Base-by-base conservation (phyloP, 2,113 vertebrate species). In the Anseranas semipalmata region DNA sequence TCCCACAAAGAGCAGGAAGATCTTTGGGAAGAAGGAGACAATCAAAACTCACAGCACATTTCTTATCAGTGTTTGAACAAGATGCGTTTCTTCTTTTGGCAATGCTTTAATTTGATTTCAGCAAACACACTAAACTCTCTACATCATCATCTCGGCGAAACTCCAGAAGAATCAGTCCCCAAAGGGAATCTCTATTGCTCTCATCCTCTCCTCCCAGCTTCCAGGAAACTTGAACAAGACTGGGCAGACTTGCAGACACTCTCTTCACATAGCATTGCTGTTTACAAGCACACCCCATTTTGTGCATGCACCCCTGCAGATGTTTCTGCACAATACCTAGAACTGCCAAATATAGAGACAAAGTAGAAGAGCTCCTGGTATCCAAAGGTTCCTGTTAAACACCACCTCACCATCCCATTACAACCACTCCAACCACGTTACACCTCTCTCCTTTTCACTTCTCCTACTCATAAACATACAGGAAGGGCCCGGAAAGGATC, bases 21-120 rank as follows among this genome's bases (percentile, higher is more conserved):
- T 78, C 43, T 84, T 85, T 27, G 25, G 73, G 77, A 92, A 93
- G 41, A 90, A 28, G 4, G 35, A 88, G 85, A 90, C 39, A 83
- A 93, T 77, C 53, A 85, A 46, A 81, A 97, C 28, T 90, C 60
- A 81, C 5, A 2, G 75, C 35, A 78, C 46, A 17, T 75, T 96
- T 89, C 84, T 95, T 96, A 96, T 85, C 87, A 85, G 62, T 79
- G 76, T 89, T 90, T 92, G 73, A 94, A 90, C 56, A 94, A 85
- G 52, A 72, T 5, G 8, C 28, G 39, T 76, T 95, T 87, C 82
- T 92, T 92, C 77, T 85, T 72, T 74, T 70, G 76, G 89, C 80
- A 93, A 25, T n/a, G n/a, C 62, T 85, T 94, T 71, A 84, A 65
- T 85, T 94, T 85, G 24, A 92, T 93, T 95, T 91, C 52, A 95